phyloP scores from a whole-genome alignment of 2,888 invertebrate genomes.

The Corythucha ciliata region DNA sequence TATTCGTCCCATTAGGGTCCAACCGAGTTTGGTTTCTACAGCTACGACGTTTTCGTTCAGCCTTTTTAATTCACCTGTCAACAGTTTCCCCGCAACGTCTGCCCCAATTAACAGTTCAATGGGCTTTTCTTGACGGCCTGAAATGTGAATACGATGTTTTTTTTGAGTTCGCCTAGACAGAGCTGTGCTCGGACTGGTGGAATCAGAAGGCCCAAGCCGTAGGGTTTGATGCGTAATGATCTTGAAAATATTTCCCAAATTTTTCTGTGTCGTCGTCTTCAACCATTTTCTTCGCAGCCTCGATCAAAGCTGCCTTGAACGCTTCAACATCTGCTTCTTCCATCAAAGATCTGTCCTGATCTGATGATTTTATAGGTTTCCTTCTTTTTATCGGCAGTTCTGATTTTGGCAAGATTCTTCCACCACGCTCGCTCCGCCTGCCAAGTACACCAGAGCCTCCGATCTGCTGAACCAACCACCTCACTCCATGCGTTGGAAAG shows the following conservation, averaged over 20 bases:
- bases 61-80: background rate
- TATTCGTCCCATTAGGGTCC: slow-evolving; percentile 9
- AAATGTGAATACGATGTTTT: too few species aligned
- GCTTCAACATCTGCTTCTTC: slow-evolving; percentile 11
- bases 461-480: slow-evolving; percentile 32
- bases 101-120: slow-evolving; percentile 12
- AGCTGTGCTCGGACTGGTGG: too few species aligned
- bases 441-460: slow-evolving; percentile 22
- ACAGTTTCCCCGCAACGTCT: slow-evolving; percentile 6
- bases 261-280: slow-evolving; percentile 27
- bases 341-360: slow-evolving; percentile 7
- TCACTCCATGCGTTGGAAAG: slow-evolving; percentile 33
- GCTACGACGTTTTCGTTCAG: background rate
- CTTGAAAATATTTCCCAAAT: slow-evolving; percentile 30
- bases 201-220: slow-evolving; percentile 23
- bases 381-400: slow-evolving; percentile 20
- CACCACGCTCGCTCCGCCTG: slow-evolving; percentile 34
- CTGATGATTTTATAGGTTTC: slow-evolving; percentile 2
- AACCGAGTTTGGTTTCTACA: slow-evolving; percentile 6
- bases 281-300: slow-evolving; percentile 11
- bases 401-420: slow-evolving; percentile 32
- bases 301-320: background rate
- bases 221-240: slow-evolving; percentile 24
- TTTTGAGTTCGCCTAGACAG: too few species aligned
- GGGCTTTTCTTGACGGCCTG: too few species aligned